These are phyloP conservation scores for Capreolus pygargus DNA, from an alignment of 2,113 vertebrate species.

Conservation along the genomic window DNA sequence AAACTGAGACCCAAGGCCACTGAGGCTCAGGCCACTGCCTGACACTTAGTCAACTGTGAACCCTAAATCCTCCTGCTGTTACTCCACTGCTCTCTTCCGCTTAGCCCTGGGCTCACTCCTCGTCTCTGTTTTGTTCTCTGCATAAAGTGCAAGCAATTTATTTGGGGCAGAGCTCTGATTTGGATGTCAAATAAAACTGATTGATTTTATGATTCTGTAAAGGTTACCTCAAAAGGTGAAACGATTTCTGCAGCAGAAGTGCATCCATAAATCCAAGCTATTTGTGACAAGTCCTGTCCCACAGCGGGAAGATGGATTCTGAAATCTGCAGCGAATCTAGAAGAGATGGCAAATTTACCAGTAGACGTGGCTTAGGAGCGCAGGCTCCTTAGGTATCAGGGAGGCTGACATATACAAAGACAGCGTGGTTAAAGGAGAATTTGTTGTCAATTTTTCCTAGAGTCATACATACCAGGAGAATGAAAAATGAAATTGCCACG, in stretches of 20 bases:
- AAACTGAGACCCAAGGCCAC: too few species aligned
- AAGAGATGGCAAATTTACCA: background rate
- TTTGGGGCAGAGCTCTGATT: constrained; percentile 58
- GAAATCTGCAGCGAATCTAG: background rate
- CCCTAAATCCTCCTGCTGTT: background rate
- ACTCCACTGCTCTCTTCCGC: background rate
- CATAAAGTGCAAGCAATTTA: constrained; percentile 12
- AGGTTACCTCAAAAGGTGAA: constrained; percentile 66
- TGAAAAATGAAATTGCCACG: background rate
- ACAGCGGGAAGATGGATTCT: constrained; percentile 25
- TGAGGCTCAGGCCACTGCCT: background rate
- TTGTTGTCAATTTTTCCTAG: background rate
- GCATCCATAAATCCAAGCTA: constrained; percentile 61
- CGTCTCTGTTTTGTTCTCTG: background rate
- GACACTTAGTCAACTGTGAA: background rate
- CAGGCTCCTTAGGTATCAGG: background rate
- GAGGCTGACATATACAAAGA: background rate
- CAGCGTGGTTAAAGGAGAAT: background rate
- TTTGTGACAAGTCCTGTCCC: constrained; percentile 51
- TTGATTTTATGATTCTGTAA: constrained; percentile 68
- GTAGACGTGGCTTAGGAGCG: background rate
- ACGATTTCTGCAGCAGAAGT: constrained; percentile 41
- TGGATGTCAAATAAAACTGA: constrained; percentile 71
- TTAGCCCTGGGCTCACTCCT: background rate
- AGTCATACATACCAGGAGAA: background rate